Percentiles rank a stretch among this genome's conserved stretches.
Evolutionary conservation across 2,113 vertebrate species (phyloP).

Genomic region (Leptobrachium leishanense): DNA sequence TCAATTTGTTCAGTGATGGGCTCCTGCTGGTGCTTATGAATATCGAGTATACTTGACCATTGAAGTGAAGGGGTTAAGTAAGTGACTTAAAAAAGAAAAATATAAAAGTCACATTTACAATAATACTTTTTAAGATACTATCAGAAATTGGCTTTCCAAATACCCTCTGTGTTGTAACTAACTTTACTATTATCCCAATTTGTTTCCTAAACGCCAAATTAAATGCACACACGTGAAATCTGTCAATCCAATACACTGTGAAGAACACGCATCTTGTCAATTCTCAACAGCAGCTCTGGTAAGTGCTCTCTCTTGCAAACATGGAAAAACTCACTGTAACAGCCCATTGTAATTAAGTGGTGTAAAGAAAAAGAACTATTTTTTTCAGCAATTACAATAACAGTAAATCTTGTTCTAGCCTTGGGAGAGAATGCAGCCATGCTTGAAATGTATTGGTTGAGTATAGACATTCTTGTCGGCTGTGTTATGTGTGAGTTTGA

Average conservation of each 20-base stretch:
- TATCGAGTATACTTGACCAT: no score
- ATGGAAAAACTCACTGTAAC: conserved; percentile 11
- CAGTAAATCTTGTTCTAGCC: conserved; percentile 43
- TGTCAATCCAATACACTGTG: conserved; percentile 1
- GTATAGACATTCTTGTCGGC: conserved; percentile 38
- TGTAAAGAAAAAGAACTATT: conserved; percentile 39
- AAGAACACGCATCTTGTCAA: conserved; percentile 1
- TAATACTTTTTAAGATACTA: no score
- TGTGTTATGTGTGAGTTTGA: conserved; percentile 43
- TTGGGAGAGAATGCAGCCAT: conserved; percentile 39
- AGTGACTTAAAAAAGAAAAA: no score
- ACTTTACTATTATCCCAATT: not conserved
- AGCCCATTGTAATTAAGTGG: conserved; percentile 29
- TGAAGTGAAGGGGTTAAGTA: no score
- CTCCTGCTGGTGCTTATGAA: no score
- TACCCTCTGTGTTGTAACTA: not conserved
- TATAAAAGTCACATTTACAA: no score
- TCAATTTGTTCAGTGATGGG: no score
- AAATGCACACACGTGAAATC: not conserved
- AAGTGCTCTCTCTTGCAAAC: conserved; percentile 11
- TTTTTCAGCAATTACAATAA: conserved; percentile 42
- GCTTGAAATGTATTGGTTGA: conserved; percentile 45
- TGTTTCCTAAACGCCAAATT: not conserved
- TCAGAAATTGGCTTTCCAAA: not conserved
- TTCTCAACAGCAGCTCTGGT: conserved; percentile 10